Percentiles rank a stretch among this genome's conserved stretches.
phyloP scores from a whole-genome alignment of 2,113 vertebrate genomes.

The Coreoperca whiteheadi region DNA sequence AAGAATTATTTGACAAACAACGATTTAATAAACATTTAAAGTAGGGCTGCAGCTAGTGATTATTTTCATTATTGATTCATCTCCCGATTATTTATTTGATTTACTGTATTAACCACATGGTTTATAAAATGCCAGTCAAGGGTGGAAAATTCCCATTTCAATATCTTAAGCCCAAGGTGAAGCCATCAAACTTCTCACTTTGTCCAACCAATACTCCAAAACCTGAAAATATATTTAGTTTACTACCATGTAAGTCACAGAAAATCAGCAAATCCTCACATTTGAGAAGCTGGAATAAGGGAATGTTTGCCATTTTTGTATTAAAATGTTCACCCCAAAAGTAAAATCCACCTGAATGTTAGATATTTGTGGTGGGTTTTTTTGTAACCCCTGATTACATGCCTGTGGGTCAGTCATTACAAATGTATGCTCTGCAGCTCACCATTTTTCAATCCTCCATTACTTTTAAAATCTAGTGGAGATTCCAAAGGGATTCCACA shows the following conservation, averaged over 20 bases:
- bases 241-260: neutral
- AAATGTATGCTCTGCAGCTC: neutral
- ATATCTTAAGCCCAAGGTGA: no score
- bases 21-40: neutral
- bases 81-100: neutral
- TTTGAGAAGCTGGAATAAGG: no score
- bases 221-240: neutral
- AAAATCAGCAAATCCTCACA: no score
- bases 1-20: neutral
- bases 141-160: no score
- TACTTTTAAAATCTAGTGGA: neutral
- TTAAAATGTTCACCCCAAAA: neutral
- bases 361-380: neutral
- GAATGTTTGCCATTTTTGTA: no score
- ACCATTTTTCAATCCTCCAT: neutral
- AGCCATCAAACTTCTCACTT: neutral
- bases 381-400: neutral
- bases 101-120: neutral
- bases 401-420: neutral
- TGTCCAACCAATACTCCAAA: neutral
- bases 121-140: neutral
- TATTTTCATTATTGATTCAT: neutral
- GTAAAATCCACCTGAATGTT: neutral
- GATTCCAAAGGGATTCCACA: no score
- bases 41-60: neutral